Conservation (phyloP, 92 coral and sea anemone species). For the Phenganax marumi region DNA sequence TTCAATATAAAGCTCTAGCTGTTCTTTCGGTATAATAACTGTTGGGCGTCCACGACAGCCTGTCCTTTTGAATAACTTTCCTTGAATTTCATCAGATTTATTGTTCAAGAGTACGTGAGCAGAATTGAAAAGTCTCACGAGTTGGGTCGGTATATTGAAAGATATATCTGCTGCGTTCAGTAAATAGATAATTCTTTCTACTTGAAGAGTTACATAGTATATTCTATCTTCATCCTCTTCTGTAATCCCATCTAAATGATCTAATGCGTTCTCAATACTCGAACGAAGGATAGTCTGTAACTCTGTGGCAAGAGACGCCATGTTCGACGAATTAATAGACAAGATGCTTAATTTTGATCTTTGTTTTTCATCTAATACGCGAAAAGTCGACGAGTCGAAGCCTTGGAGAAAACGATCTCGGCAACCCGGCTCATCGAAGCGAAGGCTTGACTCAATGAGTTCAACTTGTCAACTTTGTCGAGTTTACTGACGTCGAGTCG, state of each 20-base stretch:
- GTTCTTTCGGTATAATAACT: slow-evolving; percentile 54
- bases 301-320: slow-evolving; percentile 48
- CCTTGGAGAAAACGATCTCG: neutral
- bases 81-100: slow-evolving; percentile 31
- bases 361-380: neutral
- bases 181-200: slow-evolving; percentile 57
- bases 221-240: slow-evolving; percentile 58
- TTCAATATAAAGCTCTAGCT: slow-evolving; percentile 63
- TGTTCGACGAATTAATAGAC: slow-evolving; percentile 33
- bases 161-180: slow-evolving; percentile 54
- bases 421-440: neutral
- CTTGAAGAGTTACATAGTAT: slow-evolving; percentile 51
- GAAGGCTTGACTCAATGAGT: neutral
- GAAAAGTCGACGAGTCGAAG: slow-evolving; percentile 21
- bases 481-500: neutral
- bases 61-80: slow-evolving; percentile 38
- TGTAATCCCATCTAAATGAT: slow-evolving; percentile 48
- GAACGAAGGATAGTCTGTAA: slow-evolving; percentile 36
- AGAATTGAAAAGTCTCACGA: slow-evolving; percentile 36
- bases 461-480: neutral
- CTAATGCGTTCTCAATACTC: slow-evolving; percentile 35
- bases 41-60: slow-evolving; percentile 61
- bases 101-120: slow-evolving; percentile 39
- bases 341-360: neutral
- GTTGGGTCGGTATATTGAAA: slow-evolving; percentile 50